Conservation (phyloP, 2,113 vertebrate species). For the Rostratula benghalensis region DNA sequence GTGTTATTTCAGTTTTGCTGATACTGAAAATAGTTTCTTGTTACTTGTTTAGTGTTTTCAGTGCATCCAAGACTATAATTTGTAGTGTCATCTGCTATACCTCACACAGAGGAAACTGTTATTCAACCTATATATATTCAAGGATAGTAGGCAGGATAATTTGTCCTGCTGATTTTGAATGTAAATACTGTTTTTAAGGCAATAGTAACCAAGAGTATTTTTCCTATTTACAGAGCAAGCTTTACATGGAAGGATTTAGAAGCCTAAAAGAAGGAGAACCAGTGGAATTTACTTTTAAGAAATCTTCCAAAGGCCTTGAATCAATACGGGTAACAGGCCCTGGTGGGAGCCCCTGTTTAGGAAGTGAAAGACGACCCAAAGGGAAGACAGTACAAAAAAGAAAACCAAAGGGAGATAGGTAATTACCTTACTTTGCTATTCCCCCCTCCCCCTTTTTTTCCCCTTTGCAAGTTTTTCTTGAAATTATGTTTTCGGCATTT, state of each 20-base stretch:
- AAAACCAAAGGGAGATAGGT: slow-evolving; percentile 99
- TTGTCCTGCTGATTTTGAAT: slow-evolving; percentile 51
- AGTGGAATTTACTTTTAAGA: slow-evolving; percentile 99
- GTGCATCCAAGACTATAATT: not conserved
- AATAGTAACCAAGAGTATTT: slow-evolving; percentile 59
- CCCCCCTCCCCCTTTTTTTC: not conserved
- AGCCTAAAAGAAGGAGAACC: slow-evolving; percentile 98
- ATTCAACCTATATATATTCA: not conserved
- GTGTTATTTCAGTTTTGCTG: slow-evolving; percentile 4
- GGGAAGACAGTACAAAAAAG: slow-evolving; percentile 94
- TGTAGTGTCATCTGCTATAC: not conserved
- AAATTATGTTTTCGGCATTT: not conserved
- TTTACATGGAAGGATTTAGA: slow-evolving; percentile 99
- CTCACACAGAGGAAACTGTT: not conserved
- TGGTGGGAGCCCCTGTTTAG: slow-evolving; percentile 92
- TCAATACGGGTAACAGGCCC: slow-evolving; percentile 98
- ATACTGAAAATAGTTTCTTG: not conserved
- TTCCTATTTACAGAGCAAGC: slow-evolving; percentile 89
- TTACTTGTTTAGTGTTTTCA: not conserved
- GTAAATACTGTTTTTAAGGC: slow-evolving; percentile 51
- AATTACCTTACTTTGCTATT: slow-evolving; percentile 68
- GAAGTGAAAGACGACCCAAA: slow-evolving; percentile 98
- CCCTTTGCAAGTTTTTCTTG: slow-evolving; percentile 7
- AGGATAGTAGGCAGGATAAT: not conserved
- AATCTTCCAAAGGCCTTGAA: slow-evolving; percentile 99